phyloP scores from a whole-genome alignment of 2,888 invertebrate species.

The Hoplodrina ambigua region DNA sequence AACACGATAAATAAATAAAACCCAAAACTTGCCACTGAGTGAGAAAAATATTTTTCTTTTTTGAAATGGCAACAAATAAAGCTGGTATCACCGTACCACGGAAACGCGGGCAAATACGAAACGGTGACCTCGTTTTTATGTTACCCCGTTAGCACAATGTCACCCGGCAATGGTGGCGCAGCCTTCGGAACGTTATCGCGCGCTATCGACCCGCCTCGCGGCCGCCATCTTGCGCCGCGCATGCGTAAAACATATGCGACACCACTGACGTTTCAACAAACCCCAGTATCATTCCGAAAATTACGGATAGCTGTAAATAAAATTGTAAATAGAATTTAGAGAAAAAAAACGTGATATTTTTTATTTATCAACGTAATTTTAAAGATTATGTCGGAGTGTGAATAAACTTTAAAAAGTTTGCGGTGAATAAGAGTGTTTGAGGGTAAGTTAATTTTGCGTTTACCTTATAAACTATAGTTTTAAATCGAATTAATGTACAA shows the following conservation, averaged over 20 bases:
- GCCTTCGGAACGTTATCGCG: conserved; percentile 82
- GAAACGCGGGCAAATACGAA: conserved; percentile 83
- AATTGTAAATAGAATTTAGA: conserved; percentile 74
- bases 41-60: conserved; percentile 35
- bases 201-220: conserved; percentile 79
- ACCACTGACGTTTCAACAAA: conserved; percentile 81
- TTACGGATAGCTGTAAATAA: conserved; percentile 80
- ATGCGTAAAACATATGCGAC: conserved; percentile 85
- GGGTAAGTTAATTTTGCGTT: conserved; percentile 61
- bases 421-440: conserved; percentile 14
- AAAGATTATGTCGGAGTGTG: conserved; percentile 65
- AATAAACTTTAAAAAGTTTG: conserved; percentile 48
- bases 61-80: conserved; percentile 57
- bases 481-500: conserved; percentile 68
- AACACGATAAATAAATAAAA: conserved; percentile 23
- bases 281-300: conserved; percentile 77
- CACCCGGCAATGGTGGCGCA: conserved; percentile 82
- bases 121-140: conserved; percentile 83
- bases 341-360: conserved; percentile 57
- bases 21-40: not conserved
- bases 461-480: conserved; percentile 60
- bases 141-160: conserved; percentile 85
- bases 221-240: conserved; percentile 76
- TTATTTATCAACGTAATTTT: conserved; percentile 50
- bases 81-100: conserved; percentile 66